phyloP scores from a whole-genome alignment of 2,113 vertebrate genomes.

The Setophaga coronata region DNA sequence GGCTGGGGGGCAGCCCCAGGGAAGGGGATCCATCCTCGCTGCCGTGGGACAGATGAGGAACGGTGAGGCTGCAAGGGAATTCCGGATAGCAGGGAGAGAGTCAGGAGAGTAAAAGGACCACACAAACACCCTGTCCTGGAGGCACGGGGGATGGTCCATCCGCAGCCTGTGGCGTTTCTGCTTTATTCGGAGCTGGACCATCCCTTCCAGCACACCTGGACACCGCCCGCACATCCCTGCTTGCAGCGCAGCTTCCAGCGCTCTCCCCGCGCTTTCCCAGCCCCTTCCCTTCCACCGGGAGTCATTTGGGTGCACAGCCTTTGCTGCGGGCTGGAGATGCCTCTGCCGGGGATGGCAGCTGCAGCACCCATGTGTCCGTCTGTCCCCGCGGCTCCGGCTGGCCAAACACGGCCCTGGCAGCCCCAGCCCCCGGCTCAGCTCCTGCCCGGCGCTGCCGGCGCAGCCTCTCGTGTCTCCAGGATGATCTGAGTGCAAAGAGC shows the following conservation, averaged over 20 bases:
- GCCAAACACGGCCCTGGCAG: rapidly evolving
- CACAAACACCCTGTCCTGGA: background rate
- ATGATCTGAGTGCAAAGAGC: background rate
- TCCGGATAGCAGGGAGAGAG: rapidly evolving
- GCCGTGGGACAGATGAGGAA: rapidly evolving
- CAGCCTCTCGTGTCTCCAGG: background rate
- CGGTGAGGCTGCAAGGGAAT: background rate
- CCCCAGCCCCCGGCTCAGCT: background rate
- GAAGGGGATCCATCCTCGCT: background rate
- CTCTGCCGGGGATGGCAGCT: background rate
- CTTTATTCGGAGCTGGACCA: background rate
- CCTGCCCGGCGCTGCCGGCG: background rate
- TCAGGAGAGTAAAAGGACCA: background rate
- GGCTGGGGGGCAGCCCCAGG: background rate
- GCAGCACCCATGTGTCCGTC: background rate
- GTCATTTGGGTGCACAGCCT: background rate
- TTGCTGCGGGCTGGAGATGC: background rate
- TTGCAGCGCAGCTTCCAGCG: background rate
- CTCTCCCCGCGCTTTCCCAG: background rate
- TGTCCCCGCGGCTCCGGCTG: background rate
- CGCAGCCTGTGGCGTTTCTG: background rate
- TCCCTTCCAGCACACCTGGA: background rate
- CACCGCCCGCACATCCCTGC: rapidly evolving
- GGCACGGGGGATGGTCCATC: rapidly evolving
- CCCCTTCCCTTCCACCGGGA: background rate